Base-by-base conservation (phyloP, 2,797 vertebrate species). In the Schizothorax lantsangensis region DNA sequence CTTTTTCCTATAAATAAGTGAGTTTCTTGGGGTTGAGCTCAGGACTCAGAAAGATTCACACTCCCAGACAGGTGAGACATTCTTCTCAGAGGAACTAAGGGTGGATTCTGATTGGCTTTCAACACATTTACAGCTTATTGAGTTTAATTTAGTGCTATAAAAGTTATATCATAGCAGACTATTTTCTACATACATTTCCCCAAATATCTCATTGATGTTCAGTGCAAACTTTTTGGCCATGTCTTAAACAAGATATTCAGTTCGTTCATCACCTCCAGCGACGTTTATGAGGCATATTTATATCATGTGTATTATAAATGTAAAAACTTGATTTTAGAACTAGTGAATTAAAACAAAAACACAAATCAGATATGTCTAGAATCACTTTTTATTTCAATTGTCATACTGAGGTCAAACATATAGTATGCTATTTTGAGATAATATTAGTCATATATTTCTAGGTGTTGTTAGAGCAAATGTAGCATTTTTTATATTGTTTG, bases 1-100 rank as follows among this genome's bases (percentile, higher is more conserved):
- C 12, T 5, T 64, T 79, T 69, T 21, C 17, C 54, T 88, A 71
- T 83, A 85, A 88, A 85, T 83, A 82, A 79, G 66, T 64, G 64
- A 47, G 74, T 79, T 78, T 87, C 73, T 45, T 74, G 84, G 5
- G 75, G 81, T 49, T 83, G 68, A 86, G 59, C 69, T 33, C 38
- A 62, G 49, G 69, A 81, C 79, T 83, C 66, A 79, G 73, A 62
- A 79, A 72, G 72, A 73, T 49, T 79, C 73, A 47, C 43, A 64
- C 72, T 88, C 69, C 36, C 87, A 79, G 23, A 73, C 81, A 74
- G 80, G 87, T 86, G 87, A 86, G 79, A 85, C 64, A 79, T 88
- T 88, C 80, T 85, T 47, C 71, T 19, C n/a, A 36, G 80, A 86
- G 84, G 64, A 88, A 79, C 84, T 33, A 43, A 79, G 11, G 38